Evolutionary conservation across 2,797 vertebrate species (phyloP), one percentile per base, ranked within the genome.

Genomic region (Anomalospiza imberbis): DNA sequence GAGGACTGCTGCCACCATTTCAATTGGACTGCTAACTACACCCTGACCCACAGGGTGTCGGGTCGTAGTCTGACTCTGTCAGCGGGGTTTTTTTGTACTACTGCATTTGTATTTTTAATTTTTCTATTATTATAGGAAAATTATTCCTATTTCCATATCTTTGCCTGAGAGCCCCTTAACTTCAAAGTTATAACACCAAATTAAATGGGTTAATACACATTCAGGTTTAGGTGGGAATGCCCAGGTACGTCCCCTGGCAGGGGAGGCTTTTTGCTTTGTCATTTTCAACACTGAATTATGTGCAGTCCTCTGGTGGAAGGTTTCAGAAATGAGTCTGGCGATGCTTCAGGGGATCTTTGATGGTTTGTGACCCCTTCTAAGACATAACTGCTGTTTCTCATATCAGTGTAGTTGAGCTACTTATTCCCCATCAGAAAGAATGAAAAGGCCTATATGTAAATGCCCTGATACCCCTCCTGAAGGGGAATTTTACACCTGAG

Each of bases 371-470:
- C 3, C 8, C 51, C 3, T 57, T 29, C 21, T 36, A 20, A 65
- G 42, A 15, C 22, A 12, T 15, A 20, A 20, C 9, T 20, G 8
- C 38, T 65, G 28, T 12, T 72, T 58, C 29, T 28, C 12, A 28
- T 1, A 0, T 42, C 15, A 1, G 3, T 57, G 19, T 38, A 9
- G 16, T 19, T 47, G 40, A 66, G 17, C 20, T 28, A 17, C 17
- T 40, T 40, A 9, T 31, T 5, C 29, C 20, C 17, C 21, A 11
- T 22, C 21, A 31, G 47, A 34, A 61, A 21, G 31, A 21, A 13
- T 40, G 40, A 47, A 34, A 53, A 22, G 14, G 8, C 19, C n/a
- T 22, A 0, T 4, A 5, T 3, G 1, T 32, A 40, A 31, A 40
- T 31, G 47, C 15, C 15, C 29, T 15, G n/a, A 13, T 47, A 18